These are phyloP conservation scores for Dioctria rufipes DNA, from an alignment of 2,888 invertebrate genomes.

Conservation along the genomic window DNA sequence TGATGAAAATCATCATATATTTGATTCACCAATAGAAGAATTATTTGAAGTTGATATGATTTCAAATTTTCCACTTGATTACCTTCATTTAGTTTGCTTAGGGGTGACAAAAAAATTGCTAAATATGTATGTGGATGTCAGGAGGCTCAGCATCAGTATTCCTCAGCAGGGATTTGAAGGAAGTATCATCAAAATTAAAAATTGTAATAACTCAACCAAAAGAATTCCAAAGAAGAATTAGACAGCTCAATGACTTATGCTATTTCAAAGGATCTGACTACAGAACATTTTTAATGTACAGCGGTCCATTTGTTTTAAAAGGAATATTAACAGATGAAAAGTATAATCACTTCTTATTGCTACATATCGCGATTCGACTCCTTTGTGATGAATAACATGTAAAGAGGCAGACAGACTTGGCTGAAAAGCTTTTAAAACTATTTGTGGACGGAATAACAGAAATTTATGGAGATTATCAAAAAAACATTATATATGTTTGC, in stretches of 20 bases:
- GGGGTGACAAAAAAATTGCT: slow-evolving; percentile 60
- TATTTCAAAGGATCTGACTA: slow-evolving; percentile 60
- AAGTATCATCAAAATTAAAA: slow-evolving; percentile 36
- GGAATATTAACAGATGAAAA: slow-evolving; percentile 54
- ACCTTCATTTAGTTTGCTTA: slow-evolving; percentile 58
- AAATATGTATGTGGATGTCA: slow-evolving; percentile 34
- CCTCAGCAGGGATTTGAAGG: slow-evolving; percentile 3
- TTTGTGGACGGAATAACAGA: too few species aligned
- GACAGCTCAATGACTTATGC: slow-evolving; percentile 59
- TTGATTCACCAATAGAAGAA: slow-evolving; percentile 48
- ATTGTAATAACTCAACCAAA: slow-evolving; percentile 48
- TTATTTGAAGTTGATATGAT: slow-evolving; percentile 58
- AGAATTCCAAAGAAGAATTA: slow-evolving; percentile 61
- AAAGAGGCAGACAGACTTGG: too few species aligned
- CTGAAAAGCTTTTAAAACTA: too few species aligned
- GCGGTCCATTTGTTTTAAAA: slow-evolving; percentile 61
- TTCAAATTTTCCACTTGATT: slow-evolving; percentile 50
- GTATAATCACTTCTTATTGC: slow-evolving; percentile 60
- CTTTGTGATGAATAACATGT: slow-evolving; percentile 52
- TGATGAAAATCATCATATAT: slow-evolving; percentile 59
- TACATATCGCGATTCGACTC: slow-evolving; percentile 60
- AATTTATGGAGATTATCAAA: too few species aligned
- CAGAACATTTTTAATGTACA: slow-evolving; percentile 59
- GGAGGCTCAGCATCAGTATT: slow-evolving; percentile 16
- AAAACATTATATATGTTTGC: too few species aligned